These are phyloP conservation scores for Olivierus martensii DNA, from an alignment of 1,140 invertebrate genomes.

Conservation along the genomic window DNA sequence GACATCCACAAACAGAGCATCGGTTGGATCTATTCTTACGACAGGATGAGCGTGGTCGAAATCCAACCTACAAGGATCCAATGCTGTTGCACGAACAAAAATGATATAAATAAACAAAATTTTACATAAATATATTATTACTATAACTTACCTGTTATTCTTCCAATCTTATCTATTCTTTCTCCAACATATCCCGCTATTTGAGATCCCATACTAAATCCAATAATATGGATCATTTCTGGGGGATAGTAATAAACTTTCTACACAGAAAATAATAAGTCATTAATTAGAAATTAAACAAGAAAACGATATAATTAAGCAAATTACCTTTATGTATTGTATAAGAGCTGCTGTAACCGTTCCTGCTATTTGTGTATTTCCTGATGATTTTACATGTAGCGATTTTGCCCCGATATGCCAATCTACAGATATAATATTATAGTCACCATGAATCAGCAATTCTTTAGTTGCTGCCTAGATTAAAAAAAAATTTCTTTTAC, in stretches of 20 bases:
- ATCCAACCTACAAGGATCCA: slow-evolving; percentile 75
- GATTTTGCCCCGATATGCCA: too few relatives aligned
- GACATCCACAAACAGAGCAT: slow-evolving; percentile 70
- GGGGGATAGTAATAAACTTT: not conserved
- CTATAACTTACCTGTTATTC: slow-evolving; percentile 46
- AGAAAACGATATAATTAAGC: too few relatives aligned
- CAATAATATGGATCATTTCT: slow-evolving; percentile 56
- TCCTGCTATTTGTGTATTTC: too few relatives aligned
- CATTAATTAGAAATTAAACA: too few relatives aligned
- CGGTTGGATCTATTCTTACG: slow-evolving; percentile 59
- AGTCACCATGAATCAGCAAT: too few relatives aligned
- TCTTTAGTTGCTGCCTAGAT: too few relatives aligned
- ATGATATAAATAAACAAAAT: not conserved
- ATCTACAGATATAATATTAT: too few relatives aligned
- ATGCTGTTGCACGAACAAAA: slow-evolving; percentile 29
- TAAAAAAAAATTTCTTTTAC: too few relatives aligned
- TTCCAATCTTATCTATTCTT: slow-evolving; percentile 42
- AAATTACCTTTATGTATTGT: too few relatives aligned
- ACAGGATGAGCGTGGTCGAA: slow-evolving; percentile 68
- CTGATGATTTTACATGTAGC: too few relatives aligned
- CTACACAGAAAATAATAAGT: not conserved
- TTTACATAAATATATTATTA: not conserved
- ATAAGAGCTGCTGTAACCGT: too few relatives aligned
- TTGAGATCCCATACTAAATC: slow-evolving; percentile 21
- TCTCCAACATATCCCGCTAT: slow-evolving; percentile 21